phyloP scores from a whole-genome alignment of 1,140 invertebrate species.

The Lutraria rhynchaena region DNA sequence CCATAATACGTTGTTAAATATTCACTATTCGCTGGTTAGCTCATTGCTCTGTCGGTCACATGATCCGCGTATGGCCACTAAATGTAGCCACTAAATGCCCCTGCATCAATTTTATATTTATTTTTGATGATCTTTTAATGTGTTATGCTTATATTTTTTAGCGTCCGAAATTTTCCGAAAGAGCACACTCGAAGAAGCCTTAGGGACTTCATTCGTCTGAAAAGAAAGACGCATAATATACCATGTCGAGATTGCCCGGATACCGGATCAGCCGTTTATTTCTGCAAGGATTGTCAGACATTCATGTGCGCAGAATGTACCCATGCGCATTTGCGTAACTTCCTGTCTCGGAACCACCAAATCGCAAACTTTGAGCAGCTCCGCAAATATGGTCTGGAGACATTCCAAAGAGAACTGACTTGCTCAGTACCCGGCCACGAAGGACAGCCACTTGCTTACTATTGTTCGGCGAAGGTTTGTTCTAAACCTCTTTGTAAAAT shows the following conservation, averaged over 20 bases:
- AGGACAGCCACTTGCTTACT: conserved; percentile 47
- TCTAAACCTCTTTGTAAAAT: conserved; percentile 55
- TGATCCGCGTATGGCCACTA: too few relatives aligned
- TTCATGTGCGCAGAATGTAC: conserved; percentile 61
- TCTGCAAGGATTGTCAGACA: conserved; percentile 59
- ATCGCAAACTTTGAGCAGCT: conserved; percentile 60
- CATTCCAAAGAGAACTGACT: conserved; percentile 53
- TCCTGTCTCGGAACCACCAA: conserved; percentile 57
- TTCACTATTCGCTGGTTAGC: too few relatives aligned
- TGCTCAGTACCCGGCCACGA: conserved; percentile 51
- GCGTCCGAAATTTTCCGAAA: conserved; percentile 50
- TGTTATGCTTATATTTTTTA: conserved; percentile 7
- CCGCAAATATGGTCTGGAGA: conserved; percentile 56
- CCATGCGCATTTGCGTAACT: conserved; percentile 57
- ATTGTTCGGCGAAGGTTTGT: conserved; percentile 48
- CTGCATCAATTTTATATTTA: too few relatives aligned
- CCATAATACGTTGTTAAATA: too few relatives aligned
- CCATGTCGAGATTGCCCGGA: conserved; percentile 55
- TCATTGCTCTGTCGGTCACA: too few relatives aligned
- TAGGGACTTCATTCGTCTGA: conserved; percentile 56
- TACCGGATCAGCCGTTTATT: conserved; percentile 35
- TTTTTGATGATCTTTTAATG: neutral
- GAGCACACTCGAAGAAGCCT: conserved; percentile 54
- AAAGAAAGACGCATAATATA: conserved; percentile 56
- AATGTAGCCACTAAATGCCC: too few relatives aligned